Percentiles rank a stretch among this genome's conserved stretches.
These are phyloP conservation scores for Pollicipes pollicipes DNA, from an alignment of 1,140 invertebrate genomes.

Conservation along the genomic window DNA sequence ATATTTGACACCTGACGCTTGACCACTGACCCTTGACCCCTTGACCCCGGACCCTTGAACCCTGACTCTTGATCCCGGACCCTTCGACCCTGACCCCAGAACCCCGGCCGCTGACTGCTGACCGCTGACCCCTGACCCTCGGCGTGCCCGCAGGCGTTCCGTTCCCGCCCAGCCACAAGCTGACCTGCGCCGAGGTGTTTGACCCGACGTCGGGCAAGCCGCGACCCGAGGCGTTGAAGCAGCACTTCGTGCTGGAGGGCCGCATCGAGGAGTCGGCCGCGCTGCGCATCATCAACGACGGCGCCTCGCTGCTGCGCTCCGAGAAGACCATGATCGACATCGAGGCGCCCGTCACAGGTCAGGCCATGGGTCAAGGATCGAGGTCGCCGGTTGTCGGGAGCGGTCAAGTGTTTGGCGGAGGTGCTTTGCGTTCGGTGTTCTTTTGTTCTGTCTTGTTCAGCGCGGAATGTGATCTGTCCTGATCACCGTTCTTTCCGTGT, in stretches of 20 bases:
- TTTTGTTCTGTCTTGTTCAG: neutral
- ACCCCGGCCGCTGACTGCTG: too few relatives aligned
- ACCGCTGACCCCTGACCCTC: conserved; percentile 10
- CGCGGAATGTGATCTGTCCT: neutral
- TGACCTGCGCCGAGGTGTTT: conserved; percentile 90
- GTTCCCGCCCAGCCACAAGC: conserved; percentile 92
- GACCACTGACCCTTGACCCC: too few relatives aligned
- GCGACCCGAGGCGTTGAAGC: conserved; percentile 88
- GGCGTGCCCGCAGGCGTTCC: conserved; percentile 51
- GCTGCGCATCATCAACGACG: conserved; percentile 92
- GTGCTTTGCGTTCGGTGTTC: neutral
- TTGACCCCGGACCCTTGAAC: too few relatives aligned
- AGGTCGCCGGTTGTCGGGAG: neutral
- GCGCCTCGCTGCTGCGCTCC: conserved; percentile 78
- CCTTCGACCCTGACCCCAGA: too few relatives aligned
- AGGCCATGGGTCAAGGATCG: conserved; percentile 11
- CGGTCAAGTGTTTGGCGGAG: neutral
- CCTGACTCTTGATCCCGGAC: too few relatives aligned
- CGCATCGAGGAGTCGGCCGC: conserved; percentile 95
- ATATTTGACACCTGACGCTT: too few relatives aligned
- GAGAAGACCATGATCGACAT: conserved; percentile 99
- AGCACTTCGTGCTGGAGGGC: conserved; percentile 97
- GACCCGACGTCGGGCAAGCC: conserved; percentile 84
- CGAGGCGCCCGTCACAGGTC: conserved; percentile 95
- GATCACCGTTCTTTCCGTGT: neutral